phyloP scores from a whole-genome alignment of 2,113 vertebrate genomes.

The Mystacornis crossleyi region DNA sequence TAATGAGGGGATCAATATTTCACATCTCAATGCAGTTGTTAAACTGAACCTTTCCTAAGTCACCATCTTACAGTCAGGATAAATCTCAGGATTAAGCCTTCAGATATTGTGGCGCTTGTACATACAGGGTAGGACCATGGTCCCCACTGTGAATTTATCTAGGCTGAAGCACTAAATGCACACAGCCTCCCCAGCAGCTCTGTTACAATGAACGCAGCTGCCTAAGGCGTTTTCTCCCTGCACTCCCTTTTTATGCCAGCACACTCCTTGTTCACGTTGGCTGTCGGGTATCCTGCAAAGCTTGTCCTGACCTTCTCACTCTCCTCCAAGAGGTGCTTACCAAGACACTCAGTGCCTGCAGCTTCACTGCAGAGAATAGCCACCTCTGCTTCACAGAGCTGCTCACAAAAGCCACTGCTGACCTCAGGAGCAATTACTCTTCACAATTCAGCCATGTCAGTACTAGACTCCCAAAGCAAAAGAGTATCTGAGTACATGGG shows the following conservation, averaged over 20 bases:
- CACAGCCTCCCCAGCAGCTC: neutral
- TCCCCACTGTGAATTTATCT: neutral
- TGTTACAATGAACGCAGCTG: neutral
- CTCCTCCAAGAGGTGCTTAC: neutral
- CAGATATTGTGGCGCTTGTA: neutral
- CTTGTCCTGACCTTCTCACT: neutral
- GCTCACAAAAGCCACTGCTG: neutral
- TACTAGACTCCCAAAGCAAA: neutral
- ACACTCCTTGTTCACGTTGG: rapidly evolving
- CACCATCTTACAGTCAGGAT: neutral
- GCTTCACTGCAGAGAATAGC: neutral
- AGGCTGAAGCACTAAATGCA: neutral
- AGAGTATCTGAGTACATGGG: neutral
- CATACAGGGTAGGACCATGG: neutral
- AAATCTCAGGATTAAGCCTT: neutral
- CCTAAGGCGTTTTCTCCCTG: rapidly evolving
- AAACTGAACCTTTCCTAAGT: neutral
- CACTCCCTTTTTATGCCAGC: neutral
- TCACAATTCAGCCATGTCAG: neutral
- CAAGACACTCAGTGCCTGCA: neutral
- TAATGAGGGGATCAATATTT: neutral
- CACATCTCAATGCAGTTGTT: neutral
- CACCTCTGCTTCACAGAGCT: neutral
- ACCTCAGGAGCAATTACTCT: neutral
- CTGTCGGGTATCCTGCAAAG: neutral